phyloP scores from a whole-genome alignment of 2,113 vertebrate genomes.

The Pogona vitticeps region DNA sequence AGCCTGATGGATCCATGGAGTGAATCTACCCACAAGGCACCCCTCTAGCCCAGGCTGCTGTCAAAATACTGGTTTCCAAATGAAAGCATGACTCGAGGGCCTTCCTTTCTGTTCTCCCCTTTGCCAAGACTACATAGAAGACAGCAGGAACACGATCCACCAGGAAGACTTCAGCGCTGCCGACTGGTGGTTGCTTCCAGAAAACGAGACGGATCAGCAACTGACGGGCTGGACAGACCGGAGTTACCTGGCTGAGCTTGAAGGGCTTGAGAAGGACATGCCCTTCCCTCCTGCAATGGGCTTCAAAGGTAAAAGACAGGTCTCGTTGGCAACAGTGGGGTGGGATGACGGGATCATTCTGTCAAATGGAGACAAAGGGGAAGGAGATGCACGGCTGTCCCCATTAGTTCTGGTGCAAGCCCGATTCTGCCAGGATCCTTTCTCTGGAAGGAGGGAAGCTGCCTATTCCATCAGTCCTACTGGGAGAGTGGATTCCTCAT shows the following conservation, averaged over 20 bases:
- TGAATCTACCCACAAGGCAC: too few relatives aligned
- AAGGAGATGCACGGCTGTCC: background rate
- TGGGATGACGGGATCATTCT: background rate
- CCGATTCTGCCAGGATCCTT: too few relatives aligned
- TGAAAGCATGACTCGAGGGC: background rate
- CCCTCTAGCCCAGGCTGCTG: background rate
- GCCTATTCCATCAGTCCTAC: background rate
- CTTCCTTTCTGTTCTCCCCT: too few relatives aligned
- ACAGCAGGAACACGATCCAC: slow-evolving; percentile 1
- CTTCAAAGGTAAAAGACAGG: background rate
- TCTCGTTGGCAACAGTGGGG: background rate
- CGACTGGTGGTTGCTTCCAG: slow-evolving; percentile 8
- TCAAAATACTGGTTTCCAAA: background rate
- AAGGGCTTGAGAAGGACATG: slow-evolving; percentile 12
- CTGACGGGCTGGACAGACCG: background rate
- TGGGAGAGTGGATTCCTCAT: background rate
- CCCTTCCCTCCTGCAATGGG: background rate
- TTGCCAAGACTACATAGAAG: slow-evolving; percentile 5
- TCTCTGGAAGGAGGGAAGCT: too few relatives aligned
- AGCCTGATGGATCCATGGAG: too few relatives aligned
- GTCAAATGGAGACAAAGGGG: background rate
- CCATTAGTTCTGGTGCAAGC: too few relatives aligned
- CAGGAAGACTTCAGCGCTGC: slow-evolving; percentile 20
- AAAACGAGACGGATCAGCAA: slow-evolving; percentile 7
- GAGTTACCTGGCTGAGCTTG: slow-evolving; percentile 19